Evolutionary conservation across 2,797 vertebrate species (phyloP).

Genomic region (Rhyacichthys aspro): DNA sequence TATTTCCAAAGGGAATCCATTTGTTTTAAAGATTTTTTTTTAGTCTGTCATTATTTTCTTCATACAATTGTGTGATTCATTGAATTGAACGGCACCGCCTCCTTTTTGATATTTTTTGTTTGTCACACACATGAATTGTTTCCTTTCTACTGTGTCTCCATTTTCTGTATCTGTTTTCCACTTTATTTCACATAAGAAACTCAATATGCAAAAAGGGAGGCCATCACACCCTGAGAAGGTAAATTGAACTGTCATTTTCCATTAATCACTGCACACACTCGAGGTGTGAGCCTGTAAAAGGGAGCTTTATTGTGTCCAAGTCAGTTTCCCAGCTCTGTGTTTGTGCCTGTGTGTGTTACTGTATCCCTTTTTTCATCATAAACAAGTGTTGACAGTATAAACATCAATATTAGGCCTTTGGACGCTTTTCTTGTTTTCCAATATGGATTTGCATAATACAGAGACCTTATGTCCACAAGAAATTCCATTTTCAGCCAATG

Average conservation of each 20-base stretch:
- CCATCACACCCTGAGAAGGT: slow-evolving; percentile 13
- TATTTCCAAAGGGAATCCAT: slow-evolving; percentile 28
- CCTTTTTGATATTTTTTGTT: slow-evolving; percentile 5
- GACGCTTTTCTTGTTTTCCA: slow-evolving; percentile 19
- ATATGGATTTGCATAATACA: slow-evolving; percentile 3
- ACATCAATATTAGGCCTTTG: slow-evolving; percentile 18
- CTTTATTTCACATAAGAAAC: slow-evolving; percentile 13
- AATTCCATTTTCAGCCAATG: slow-evolving; percentile 16
- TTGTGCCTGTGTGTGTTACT: slow-evolving; percentile 7
- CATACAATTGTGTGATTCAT: slow-evolving; percentile 6
- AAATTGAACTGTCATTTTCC: slow-evolving; percentile 59
- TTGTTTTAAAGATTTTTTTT: slow-evolving; percentile 20
- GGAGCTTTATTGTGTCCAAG: neutral
- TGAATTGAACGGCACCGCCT: slow-evolving; percentile 23
- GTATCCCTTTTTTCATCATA: slow-evolving; percentile 18
- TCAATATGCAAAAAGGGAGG: slow-evolving; percentile 40
- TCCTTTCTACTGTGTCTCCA: neutral
- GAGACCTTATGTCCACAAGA: neutral
- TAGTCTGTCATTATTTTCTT: neutral
- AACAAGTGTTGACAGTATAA: slow-evolving; percentile 30
- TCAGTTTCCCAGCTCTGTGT: too few relatives aligned
- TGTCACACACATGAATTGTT: slow-evolving; percentile 25
- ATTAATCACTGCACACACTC: slow-evolving; percentile 31
- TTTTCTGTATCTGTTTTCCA: slow-evolving; percentile 14
- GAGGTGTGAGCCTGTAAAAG: neutral